Conservation (phyloP, 2,113 vertebrate species). For the Lophochroa leadbeateri region DNA sequence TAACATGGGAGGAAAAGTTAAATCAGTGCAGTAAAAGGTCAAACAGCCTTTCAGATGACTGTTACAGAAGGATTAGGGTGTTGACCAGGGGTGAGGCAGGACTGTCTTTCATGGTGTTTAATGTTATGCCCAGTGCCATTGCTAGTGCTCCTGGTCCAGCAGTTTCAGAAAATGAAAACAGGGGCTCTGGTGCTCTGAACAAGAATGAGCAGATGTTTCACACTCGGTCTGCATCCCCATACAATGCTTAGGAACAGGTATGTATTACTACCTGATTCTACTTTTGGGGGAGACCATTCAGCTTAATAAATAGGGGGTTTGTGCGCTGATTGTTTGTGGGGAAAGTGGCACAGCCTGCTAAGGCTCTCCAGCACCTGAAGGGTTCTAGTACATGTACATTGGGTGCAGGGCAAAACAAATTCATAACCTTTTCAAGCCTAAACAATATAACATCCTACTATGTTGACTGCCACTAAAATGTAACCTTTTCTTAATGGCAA, state of each 20-base stretch:
- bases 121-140: background rate
- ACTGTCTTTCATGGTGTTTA: background rate
- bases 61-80: background rate
- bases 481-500: background rate
- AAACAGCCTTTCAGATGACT: background rate
- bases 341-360: background rate
- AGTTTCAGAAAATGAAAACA: background rate
- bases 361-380: background rate
- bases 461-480: background rate
- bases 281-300: background rate
- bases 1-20: background rate
- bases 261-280: background rate
- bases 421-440: background rate
- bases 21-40: background rate
- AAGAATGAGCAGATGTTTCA: background rate
- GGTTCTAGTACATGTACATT: background rate
- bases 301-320: background rate
- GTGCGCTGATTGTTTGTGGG: background rate
- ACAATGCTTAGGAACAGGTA: background rate
- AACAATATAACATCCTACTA: background rate
- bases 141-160: background rate
- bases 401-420: background rate
- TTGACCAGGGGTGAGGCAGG: background rate
- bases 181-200: background rate
- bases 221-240: rapidly evolving